phyloP scores from a whole-genome alignment of 2,888 invertebrate genomes.

The Drosophila anceps region DNA sequence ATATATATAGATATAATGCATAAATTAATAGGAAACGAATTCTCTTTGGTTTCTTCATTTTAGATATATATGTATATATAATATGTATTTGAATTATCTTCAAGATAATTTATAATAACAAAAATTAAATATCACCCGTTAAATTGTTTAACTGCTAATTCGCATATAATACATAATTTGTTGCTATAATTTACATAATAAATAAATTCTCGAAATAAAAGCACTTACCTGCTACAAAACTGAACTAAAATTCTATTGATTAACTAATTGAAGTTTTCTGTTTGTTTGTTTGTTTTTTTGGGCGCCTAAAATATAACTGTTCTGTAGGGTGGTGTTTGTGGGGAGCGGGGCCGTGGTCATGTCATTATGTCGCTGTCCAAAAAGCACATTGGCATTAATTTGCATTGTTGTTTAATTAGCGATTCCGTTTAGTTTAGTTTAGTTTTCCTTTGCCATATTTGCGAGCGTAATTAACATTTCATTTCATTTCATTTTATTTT shows the following conservation, averaged over 20 bases:
- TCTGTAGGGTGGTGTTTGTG: background rate
- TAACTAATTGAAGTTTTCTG: background rate
- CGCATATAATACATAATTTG: constrained; percentile 44
- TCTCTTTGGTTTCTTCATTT: constrained; percentile 1
- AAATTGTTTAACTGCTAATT: constrained; percentile 67
- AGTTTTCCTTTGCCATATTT: constrained; percentile 43
- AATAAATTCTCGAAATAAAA: constrained; percentile 18
- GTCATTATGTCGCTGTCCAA: constrained; percentile 43
- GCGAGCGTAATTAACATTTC: constrained; percentile 50
- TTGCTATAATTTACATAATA: constrained; percentile 44
- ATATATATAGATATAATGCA: constrained; percentile 11
- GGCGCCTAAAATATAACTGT: constrained; percentile 14
- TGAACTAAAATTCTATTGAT: constrained; percentile 32
- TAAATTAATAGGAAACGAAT: constrained; percentile 19
- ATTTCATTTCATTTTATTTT: constrained; percentile 32
- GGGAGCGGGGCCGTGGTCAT: background rate
- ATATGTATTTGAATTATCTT: constrained; percentile 33
- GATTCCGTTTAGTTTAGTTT: constrained; percentile 35
- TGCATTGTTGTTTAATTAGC: constrained; percentile 54
- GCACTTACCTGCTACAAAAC: constrained; percentile 68
- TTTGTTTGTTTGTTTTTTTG: background rate
- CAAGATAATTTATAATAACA: constrained; percentile 55
- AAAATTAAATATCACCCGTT: constrained; percentile 76
- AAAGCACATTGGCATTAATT: constrained; percentile 41
- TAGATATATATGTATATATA: background rate